Conservation (phyloP, 2,113 vertebrate species). For the Oryzias celebensis region DNA sequence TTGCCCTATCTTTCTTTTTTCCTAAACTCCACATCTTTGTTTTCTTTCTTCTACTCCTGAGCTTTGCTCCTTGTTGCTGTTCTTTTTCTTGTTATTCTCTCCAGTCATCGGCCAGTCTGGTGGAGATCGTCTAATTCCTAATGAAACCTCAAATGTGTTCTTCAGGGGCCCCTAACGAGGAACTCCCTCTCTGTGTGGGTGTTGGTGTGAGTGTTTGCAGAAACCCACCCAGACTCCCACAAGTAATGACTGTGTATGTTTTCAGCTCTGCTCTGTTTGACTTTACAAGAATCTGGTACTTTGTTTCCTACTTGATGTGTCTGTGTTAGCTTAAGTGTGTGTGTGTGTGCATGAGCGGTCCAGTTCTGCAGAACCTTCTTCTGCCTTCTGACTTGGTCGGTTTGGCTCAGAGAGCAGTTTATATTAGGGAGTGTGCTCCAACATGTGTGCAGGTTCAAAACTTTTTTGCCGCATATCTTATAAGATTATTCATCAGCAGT, state of each 20-base stretch:
- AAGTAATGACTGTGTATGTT: slow-evolving; percentile 34
- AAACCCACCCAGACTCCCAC: slow-evolving; percentile 19
- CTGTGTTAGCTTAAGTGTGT: slow-evolving; percentile 12
- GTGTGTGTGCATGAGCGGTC: slow-evolving; percentile 7
- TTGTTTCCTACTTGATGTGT: slow-evolving; percentile 23
- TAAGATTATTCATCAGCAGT: too few species aligned
- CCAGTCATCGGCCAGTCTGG: background rate
- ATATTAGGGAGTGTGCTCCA: slow-evolving; percentile 4
- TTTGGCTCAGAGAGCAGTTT: slow-evolving; percentile 22
- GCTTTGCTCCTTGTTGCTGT: background rate
- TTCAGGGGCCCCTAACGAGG: slow-evolving; percentile 43
- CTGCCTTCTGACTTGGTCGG: slow-evolving; percentile 35
- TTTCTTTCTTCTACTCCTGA: background rate
- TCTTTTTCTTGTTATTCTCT: background rate
- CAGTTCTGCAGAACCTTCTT: slow-evolving; percentile 4
- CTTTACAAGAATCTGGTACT: slow-evolving; percentile 53
- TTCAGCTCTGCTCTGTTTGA: slow-evolving; percentile 43
- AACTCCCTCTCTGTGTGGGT: slow-evolving; percentile 14
- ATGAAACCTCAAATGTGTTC: slow-evolving; percentile 46
- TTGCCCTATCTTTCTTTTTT: background rate
- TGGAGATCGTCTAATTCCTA: slow-evolving; percentile 29
- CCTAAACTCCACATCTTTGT: background rate
- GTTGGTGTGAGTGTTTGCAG: slow-evolving; percentile 3
- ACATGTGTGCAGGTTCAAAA: too few species aligned
- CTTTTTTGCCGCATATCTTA: too few species aligned